Conservation (phyloP, 2,797 vertebrate genomes). For the Gymnocypris eckloni region DNA sequence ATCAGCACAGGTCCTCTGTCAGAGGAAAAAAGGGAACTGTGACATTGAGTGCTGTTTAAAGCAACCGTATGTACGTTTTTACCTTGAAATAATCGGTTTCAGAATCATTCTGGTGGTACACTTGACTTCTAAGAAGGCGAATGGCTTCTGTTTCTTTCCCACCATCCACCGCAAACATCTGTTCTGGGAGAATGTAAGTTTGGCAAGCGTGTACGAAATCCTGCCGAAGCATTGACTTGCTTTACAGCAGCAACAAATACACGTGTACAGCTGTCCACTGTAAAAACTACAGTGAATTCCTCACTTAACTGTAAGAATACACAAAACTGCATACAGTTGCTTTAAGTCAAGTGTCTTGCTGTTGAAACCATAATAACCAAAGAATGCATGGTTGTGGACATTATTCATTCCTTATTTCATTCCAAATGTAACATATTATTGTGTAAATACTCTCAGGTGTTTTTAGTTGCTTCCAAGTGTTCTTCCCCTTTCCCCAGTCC, state of each 20-base stretch:
- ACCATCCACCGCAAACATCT: not conserved
- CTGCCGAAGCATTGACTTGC: not conserved
- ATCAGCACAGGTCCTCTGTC: not conserved
- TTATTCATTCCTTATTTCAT: slow-evolving; percentile 35
- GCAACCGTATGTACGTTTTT: not conserved
- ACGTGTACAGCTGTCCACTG: not conserved
- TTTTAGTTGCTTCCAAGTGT: slow-evolving; percentile 5
- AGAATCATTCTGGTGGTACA: not conserved
- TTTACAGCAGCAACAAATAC: not conserved
- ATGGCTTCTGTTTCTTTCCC: not conserved
- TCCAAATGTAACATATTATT: slow-evolving; percentile 38
- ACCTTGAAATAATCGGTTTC: not conserved
- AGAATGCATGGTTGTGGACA: not conserved
- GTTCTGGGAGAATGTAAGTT: not conserved
- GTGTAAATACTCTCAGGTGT: slow-evolving; percentile 38
- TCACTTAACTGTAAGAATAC: not conserved
- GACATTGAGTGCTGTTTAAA: slow-evolving; percentile 32
- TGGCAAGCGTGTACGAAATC: not conserved
- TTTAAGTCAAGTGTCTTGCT: slow-evolving; percentile 30
- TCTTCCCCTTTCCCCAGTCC: not conserved
- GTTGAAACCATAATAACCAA: slow-evolving; percentile 43
- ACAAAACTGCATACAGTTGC: not conserved
- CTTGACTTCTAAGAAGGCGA: not conserved
- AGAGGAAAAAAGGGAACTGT: not conserved
- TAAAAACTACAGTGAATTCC: not conserved